phyloP scores from a whole-genome alignment of 1,140 invertebrate genomes.

The Sitobion miscanthi region DNA sequence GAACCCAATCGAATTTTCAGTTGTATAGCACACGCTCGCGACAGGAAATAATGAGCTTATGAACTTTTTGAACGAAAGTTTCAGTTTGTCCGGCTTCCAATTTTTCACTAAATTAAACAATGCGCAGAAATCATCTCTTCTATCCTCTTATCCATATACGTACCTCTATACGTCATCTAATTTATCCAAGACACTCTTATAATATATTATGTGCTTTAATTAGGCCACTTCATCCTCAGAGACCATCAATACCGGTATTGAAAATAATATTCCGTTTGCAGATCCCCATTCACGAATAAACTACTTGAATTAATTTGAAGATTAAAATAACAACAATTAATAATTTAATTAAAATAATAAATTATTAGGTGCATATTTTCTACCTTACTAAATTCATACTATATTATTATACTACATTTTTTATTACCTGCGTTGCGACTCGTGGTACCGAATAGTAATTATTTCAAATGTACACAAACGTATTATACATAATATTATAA shows the following conservation, averaged over 20 bases:
- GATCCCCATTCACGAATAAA: neutral
- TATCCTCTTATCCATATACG: neutral
- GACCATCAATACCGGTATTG: neutral
- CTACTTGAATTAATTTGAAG: neutral
- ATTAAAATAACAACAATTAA: neutral
- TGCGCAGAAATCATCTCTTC: slow-evolving; percentile 24
- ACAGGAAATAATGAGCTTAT: slow-evolving; percentile 50
- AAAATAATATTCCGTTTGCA: neutral
- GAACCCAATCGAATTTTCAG: slow-evolving; percentile 3
- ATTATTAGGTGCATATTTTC: no score
- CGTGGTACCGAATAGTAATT: neutral
- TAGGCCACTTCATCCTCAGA: neutral
- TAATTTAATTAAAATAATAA: neutral
- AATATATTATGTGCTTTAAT: neutral
- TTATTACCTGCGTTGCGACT: neutral
- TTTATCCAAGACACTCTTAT: neutral
- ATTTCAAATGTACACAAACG: neutral
- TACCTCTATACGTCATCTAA: neutral
- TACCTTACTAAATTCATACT: neutral
- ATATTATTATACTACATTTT: neutral
- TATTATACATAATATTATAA: neutral
- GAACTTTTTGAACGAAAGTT: slow-evolving; percentile 45
- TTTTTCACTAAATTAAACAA: slow-evolving; percentile 48
- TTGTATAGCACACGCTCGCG: neutral
- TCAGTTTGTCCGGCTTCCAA: slow-evolving; percentile 18